Conservation (phyloP, 2,797 vertebrate genomes). For the Cryptoprocta ferox region DNA sequence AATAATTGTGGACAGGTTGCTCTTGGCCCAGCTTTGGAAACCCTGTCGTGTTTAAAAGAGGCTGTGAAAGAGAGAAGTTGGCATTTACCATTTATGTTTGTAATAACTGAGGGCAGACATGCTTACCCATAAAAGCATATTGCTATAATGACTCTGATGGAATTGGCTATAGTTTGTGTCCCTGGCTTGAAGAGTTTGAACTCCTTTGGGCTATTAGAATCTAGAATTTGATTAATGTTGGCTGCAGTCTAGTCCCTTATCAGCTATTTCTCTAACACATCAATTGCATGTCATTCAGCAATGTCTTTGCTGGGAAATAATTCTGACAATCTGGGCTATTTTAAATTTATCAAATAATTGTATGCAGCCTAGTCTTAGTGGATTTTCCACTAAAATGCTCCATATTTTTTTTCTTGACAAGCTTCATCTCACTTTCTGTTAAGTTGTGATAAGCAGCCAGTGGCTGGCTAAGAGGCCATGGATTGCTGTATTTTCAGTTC, state of each 20-base stretch:
- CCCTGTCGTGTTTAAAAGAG: background rate
- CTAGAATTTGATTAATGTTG: slow-evolving; percentile 70
- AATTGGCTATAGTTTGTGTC: slow-evolving; percentile 41
- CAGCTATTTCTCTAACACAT: slow-evolving; percentile 60
- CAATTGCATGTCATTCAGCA: slow-evolving; percentile 63
- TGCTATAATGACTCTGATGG: slow-evolving; percentile 27
- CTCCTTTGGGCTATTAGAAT: slow-evolving; percentile 47
- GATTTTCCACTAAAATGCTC: slow-evolving; percentile 45
- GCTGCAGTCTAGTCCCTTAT: slow-evolving; percentile 64
- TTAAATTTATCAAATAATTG: slow-evolving; percentile 75
- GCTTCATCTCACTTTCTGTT: slow-evolving; percentile 63
- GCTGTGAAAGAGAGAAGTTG: slow-evolving; percentile 20
- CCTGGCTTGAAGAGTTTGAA: slow-evolving; percentile 19
- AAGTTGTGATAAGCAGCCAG: slow-evolving; percentile 63
- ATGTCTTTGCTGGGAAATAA: slow-evolving; percentile 59
- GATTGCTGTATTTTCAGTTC: slow-evolving; percentile 20
- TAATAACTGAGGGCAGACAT: background rate
- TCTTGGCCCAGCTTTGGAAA: background rate
- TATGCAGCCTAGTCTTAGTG: slow-evolving; percentile 35
- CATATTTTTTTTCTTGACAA: slow-evolving; percentile 58
- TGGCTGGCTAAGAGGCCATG: slow-evolving; percentile 27
- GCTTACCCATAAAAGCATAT: background rate
- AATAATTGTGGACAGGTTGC: background rate
- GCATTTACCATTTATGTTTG: background rate
- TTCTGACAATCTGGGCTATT: slow-evolving; percentile 64